Percentiles rank a stretch among this genome's conserved stretches.
phyloP scores from a whole-genome alignment of 2,113 vertebrate genomes.

The Fregata magnificens region DNA sequence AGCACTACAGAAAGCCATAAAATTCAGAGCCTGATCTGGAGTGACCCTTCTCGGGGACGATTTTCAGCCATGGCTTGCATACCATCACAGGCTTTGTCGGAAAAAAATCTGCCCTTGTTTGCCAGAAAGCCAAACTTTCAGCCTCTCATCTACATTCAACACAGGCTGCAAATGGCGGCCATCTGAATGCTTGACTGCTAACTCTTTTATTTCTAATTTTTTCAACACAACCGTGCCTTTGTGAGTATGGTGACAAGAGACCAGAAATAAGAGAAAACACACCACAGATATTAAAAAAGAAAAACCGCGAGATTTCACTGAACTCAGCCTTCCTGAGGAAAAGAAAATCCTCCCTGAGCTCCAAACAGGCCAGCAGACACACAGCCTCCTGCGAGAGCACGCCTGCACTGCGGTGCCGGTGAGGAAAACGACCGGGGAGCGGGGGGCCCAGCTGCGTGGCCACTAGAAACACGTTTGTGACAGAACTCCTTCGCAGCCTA shows the following conservation, averaged over 20 bases:
- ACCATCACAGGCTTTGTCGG: not conserved
- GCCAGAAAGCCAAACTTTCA: not conserved
- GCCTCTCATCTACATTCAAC: not conserved
- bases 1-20: not conserved
- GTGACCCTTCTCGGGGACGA: not conserved
- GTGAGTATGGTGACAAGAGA: rapidly evolving
- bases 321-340: not conserved
- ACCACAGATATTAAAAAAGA: not conserved
- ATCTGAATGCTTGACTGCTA: rapidly evolving
- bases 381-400: not conserved
- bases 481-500: not conserved
- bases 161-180: not conserved
- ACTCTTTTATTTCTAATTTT: not conserved
- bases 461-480: not conserved
- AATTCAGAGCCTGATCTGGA: not conserved
- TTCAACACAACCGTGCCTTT: not conserved
- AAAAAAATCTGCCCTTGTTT: not conserved
- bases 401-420: rapidly evolving
- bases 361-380: not conserved
- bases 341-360: not conserved
- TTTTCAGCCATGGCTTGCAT: not conserved
- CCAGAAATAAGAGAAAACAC: not conserved
- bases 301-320: not conserved
- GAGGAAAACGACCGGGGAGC: rapidly evolving
- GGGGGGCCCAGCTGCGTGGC: not conserved